Base-by-base conservation (phyloP, 23 tunicate genomes). In the Trididemnum nubilum region DNA sequence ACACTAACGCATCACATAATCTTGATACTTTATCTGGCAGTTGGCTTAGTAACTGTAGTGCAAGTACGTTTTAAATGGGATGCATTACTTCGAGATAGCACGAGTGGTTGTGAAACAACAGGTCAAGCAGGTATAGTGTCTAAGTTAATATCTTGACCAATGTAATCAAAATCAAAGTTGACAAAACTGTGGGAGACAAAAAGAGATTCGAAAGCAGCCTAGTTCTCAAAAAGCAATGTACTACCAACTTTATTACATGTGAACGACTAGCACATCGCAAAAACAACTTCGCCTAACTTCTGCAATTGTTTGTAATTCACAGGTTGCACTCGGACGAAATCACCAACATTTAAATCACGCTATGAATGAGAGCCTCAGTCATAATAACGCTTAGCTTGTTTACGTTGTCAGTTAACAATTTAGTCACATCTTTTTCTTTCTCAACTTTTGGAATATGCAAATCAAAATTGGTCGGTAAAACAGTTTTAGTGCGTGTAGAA, bases 251-350 rank as follows among this genome's bases (percentile, higher is more conserved):
- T 12, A 12, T 26, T 25, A 61, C 67, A 61, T 61, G n/a, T 61
- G 67, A 61, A 12, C 67, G 67, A 25, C 5, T 4, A 61, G 67
- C 67, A 25, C n/a, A 61, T 61, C n/a, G 67, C 67, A 61, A 12
- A n/a, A 12, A 61, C 29, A 21, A 61, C 67, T 25, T 61, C n/a
- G n/a, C 67, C 67, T 4, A 61, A 22, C 26, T 61, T 61, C 67
- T 26, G n/a, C 67, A 61, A 15, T 12, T 61, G 67, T 25, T 25
- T 61, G n/a, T 21, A 22, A 61, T 61, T 61, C 29, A 61, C 5
- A n/a, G 67, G 67, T 61, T 61, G 67, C 21, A 61, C 26, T 12
- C 67, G 67, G n/a, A 61, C 27, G 25, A 61, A 12, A 4, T 61
- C 25, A 12, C 29, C 29, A 61, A 61, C 29, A 61, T 4, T 21